phyloP scores from a whole-genome alignment of 2,797 vertebrate genomes.

The Oophaga sylvatica region DNA sequence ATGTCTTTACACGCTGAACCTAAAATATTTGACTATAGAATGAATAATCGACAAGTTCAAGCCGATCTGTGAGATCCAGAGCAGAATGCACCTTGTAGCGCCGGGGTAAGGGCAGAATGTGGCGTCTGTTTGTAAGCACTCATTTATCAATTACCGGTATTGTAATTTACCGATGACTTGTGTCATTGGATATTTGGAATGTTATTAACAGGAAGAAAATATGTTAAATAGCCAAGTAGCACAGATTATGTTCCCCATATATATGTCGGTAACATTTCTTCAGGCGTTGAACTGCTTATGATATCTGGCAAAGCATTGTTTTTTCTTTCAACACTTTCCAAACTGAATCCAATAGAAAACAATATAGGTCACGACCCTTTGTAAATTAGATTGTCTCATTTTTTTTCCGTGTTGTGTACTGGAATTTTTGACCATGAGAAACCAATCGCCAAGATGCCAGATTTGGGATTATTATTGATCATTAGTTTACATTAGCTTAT shows the following conservation, averaged over 20 bases:
- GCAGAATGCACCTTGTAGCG: background rate
- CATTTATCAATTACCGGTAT: slow-evolving; percentile 22
- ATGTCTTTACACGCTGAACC: background rate
- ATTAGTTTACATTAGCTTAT: background rate
- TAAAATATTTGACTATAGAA: background rate
- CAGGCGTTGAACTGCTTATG: slow-evolving; percentile 12
- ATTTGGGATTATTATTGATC: background rate
- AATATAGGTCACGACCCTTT: background rate
- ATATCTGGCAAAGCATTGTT: background rate
- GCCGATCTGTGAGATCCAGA: background rate
- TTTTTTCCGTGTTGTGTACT: background rate
- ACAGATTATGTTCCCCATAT: slow-evolving; percentile 16
- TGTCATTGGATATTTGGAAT: slow-evolving; percentile 37
- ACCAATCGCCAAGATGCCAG: background rate
- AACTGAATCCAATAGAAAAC: background rate
- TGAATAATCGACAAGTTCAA: background rate
- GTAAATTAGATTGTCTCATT: background rate
- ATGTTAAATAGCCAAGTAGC: slow-evolving; percentile 20
- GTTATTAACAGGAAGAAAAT: slow-evolving; percentile 19
- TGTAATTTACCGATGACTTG: slow-evolving; percentile 22
- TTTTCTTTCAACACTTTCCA: background rate
- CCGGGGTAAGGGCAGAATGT: background rate
- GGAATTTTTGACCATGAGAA: background rate
- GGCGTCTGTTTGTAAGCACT: slow-evolving; percentile 7
- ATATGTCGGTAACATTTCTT: slow-evolving; percentile 5